phyloP scores from a whole-genome alignment of 2,888 invertebrate species.

The Luperina testacea region DNA sequence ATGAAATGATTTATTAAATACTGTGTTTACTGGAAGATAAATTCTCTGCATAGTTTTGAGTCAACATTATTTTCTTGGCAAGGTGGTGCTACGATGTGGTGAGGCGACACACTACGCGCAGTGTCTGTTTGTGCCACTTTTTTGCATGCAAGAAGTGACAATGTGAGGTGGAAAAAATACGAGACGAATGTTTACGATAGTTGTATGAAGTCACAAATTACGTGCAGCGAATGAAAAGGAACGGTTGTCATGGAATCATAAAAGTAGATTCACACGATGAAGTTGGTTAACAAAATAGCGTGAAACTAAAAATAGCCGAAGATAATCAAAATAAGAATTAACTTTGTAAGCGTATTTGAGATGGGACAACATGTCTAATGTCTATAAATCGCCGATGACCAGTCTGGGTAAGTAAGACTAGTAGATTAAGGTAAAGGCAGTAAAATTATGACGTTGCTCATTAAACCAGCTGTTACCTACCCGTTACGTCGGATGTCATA shows the following conservation, averaged over 20 bases:
- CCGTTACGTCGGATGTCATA: constrained; percentile 84
- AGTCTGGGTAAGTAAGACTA: constrained; percentile 39
- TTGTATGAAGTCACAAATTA: constrained; percentile 46
- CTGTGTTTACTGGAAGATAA: constrained; percentile 40
- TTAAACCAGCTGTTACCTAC: constrained; percentile 79
- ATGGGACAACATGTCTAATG: constrained; percentile 6
- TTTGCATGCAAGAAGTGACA: constrained; percentile 42
- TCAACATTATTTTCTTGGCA: constrained; percentile 51
- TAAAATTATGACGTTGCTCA: constrained; percentile 81
- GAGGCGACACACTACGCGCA: constrained; percentile 6
- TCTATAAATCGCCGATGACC: constrained; percentile 21
- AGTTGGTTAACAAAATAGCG: constrained; percentile 22
- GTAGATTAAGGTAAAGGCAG: constrained; percentile 71
- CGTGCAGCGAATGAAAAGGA: constrained; percentile 24
- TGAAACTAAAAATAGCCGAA: constrained; percentile 18
- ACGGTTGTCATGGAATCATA: constrained; percentile 21
- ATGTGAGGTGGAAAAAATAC: constrained; percentile 26
- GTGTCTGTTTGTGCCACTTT: constrained; percentile 3
- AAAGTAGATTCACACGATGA: constrained; percentile 30
- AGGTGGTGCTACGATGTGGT: background rate
- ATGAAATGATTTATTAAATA: constrained; percentile 43
- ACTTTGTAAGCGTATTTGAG: constrained; percentile 3
- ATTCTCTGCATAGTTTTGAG: constrained; percentile 33
- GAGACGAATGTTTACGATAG: constrained; percentile 34
- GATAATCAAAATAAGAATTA: constrained; percentile 4